Evolutionary conservation across 2,797 vertebrate genomes (phyloP).

Genomic region (Sorex maritimensis): DNA sequence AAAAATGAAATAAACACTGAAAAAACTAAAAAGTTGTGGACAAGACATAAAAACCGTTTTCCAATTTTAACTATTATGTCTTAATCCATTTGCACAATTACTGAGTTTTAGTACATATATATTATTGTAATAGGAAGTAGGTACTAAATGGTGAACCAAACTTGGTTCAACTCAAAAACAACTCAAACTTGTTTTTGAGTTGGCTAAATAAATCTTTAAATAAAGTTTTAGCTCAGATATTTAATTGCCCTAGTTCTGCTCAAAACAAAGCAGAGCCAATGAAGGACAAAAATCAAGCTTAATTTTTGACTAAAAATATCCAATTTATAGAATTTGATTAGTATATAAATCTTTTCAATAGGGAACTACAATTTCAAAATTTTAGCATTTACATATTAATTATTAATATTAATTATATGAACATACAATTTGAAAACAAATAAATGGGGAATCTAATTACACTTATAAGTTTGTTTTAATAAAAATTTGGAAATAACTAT

Average conservation of each 20-base stretch:
- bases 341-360: background rate
- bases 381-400: constrained; percentile 1
- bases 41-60: background rate
- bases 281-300: background rate
- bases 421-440: background rate
- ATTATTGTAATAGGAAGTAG: background rate
- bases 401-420: constrained; percentile 5
- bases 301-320: background rate
- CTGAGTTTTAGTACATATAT: background rate
- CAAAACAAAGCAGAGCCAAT: background rate
- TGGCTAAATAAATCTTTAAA: background rate
- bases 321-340: background rate
- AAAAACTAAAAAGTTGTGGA: too few relatives aligned
- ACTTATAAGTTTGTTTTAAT: constrained; percentile 10
- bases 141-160: background rate
- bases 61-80: background rate
- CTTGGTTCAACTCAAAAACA: too few relatives aligned
- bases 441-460: background rate
- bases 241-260: background rate
- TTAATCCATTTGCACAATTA: background rate
- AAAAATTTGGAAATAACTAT: background rate
- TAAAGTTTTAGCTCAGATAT: background rate
- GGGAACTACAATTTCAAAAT: background rate
- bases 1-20: background rate
- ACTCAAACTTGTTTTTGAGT: too few relatives aligned